phyloP scores from a whole-genome alignment of 1,140 invertebrate species.

The Daktulosphaira vitifoliae region DNA sequence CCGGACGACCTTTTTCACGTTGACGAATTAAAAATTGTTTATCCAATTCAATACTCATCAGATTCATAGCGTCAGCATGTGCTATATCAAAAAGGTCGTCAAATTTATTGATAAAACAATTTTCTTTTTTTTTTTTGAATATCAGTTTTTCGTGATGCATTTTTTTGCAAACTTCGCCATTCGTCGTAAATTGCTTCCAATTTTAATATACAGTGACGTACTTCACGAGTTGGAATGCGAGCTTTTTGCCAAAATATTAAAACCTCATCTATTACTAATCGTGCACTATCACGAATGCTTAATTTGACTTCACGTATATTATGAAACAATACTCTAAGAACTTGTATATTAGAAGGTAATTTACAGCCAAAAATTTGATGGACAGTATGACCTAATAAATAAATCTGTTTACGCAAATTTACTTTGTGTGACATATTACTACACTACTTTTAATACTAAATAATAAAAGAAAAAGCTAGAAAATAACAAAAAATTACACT shows the following conservation, averaged over 20 bases:
- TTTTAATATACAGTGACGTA: conserved; percentile 35
- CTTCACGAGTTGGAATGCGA: conserved; percentile 32
- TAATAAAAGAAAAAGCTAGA: too few species aligned
- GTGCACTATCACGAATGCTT: neutral
- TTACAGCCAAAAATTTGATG: conserved; percentile 35
- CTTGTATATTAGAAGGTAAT: conserved; percentile 36
- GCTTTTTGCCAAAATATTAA: conserved; percentile 32
- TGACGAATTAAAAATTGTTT: conserved; percentile 35
- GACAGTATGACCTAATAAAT: neutral
- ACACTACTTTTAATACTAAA: too few species aligned
- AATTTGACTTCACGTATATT: conserved; percentile 31
- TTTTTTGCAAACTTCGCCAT: conserved; percentile 34
- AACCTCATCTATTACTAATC: neutral
- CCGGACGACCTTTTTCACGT: conserved; percentile 34
- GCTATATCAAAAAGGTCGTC: conserved; percentile 40
- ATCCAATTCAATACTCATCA: conserved; percentile 35
- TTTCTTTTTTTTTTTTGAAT: conserved; percentile 35
- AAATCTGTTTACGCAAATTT: neutral
- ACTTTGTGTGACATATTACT: too few species aligned
- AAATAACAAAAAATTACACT: too few species aligned
- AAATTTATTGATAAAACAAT: conserved; percentile 34
- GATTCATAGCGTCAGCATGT: conserved; percentile 36
- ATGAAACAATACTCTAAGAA: conserved; percentile 35
- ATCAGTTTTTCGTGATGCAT: conserved; percentile 9
- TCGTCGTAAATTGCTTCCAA: conserved; percentile 32